A percentile compares a stretch with the other conserved stretches of the same genome.
phyloP scores from a whole-genome alignment of 2,113 vertebrate genomes.

The Fukomys damarensis region DNA sequence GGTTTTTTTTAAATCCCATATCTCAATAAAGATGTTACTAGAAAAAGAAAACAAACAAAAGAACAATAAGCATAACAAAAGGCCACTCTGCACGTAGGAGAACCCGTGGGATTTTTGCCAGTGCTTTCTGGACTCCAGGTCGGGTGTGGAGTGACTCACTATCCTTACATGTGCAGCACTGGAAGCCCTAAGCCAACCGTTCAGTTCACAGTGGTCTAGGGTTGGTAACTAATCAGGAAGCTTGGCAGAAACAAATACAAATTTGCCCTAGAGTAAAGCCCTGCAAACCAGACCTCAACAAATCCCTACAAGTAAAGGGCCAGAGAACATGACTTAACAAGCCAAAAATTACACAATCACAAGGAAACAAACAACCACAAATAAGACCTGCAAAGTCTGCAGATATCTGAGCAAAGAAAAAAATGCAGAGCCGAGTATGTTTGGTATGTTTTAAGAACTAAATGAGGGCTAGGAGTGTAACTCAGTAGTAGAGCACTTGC shows the following conservation, averaged over 20 bases:
- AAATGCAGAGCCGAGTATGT: neutral
- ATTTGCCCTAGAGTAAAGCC: neutral
- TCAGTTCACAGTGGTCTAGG: neutral
- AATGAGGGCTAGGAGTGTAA: neutral
- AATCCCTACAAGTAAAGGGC: neutral
- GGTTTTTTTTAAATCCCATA: neutral
- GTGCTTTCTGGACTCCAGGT: neutral
- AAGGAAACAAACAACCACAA: neutral
- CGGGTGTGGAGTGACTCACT: neutral
- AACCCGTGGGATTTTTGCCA: neutral
- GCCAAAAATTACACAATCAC: neutral
- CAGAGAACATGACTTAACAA: neutral
- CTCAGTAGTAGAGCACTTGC: neutral
- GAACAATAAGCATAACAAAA: neutral
- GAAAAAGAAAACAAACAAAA: neutral
- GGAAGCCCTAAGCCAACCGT: neutral
- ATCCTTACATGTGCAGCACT: neutral
- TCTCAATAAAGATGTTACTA: neutral
- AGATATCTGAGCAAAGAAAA: neutral
- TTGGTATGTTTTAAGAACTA: neutral
- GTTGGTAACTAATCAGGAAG: neutral
- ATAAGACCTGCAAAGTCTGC: neutral
- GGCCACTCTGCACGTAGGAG: neutral
- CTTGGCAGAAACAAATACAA: neutral
- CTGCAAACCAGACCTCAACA: neutral